Conservation (phyloP, 2,797 vertebrate genomes). For the Ataeniobius toweri region DNA sequence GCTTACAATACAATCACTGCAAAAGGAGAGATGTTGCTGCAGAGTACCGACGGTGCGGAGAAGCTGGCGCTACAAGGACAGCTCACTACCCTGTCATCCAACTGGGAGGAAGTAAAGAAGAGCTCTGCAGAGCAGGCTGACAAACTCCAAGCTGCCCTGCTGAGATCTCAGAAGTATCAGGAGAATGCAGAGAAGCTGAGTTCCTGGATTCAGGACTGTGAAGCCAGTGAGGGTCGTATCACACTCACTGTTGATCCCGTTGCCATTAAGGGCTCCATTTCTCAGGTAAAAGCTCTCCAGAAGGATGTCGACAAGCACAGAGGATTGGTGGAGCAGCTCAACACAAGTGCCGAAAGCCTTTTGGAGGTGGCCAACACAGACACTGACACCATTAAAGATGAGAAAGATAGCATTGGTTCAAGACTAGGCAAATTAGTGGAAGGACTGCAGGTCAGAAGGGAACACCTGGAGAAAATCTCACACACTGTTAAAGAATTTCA, state of each 20-base stretch:
- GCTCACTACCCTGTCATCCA: constrained; percentile 83
- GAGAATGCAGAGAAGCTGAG: constrained; percentile 86
- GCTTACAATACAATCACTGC: constrained; percentile 84
- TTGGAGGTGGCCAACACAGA: constrained; percentile 86
- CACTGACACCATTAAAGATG: constrained; percentile 83
- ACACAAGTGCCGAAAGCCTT: constrained; percentile 84
- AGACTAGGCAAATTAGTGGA: constrained; percentile 85
- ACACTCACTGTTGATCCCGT: constrained; percentile 81
- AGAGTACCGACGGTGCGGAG: constrained; percentile 89
- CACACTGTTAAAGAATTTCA: constrained; percentile 91
- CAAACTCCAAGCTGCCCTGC: constrained; percentile 84
- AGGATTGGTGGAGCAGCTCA: constrained; percentile 88
- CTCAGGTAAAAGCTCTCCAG: constrained; percentile 87
- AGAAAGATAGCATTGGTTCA: constrained; percentile 80
- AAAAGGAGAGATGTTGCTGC: constrained; percentile 91
- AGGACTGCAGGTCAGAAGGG: constrained; percentile 86
- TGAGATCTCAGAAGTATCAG: constrained; percentile 86
- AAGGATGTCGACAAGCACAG: constrained; percentile 93
- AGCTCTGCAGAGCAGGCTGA: constrained; percentile 81
- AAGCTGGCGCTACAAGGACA: constrained; percentile 89
- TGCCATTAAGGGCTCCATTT: constrained; percentile 83
- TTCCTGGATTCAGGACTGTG: constrained; percentile 89
- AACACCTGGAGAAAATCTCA: constrained; percentile 87
- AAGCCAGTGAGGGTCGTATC: constrained; percentile 77
- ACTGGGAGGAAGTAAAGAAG: constrained; percentile 91